Percentiles rank a stretch among this genome's conserved stretches.
Evolutionary conservation across 2,113 vertebrate genomes (phyloP).

Genomic region (Cynoglossus semilaevis): DNA sequence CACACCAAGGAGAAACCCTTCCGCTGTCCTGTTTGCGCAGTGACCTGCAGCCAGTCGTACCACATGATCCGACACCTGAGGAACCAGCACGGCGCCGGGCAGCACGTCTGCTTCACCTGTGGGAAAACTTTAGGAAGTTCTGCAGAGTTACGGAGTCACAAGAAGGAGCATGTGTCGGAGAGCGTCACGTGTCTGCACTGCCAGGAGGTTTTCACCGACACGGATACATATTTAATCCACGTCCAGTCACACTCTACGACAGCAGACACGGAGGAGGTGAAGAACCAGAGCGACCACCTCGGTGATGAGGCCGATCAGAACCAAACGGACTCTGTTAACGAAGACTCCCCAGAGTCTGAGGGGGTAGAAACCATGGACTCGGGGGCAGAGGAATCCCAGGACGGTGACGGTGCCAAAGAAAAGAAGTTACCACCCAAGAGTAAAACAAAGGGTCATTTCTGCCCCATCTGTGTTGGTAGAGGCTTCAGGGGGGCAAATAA

Average conservation of each 20-base stretch:
- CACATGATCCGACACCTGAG: conserved; percentile 65
- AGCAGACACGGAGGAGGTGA: neutral
- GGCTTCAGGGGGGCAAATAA: conserved; percentile 59
- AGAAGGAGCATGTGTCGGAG: conserved; percentile 22
- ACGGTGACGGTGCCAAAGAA: neutral
- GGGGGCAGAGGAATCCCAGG: neutral
- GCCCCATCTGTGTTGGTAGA: conserved; percentile 50
- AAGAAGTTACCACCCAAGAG: rapidly evolving
- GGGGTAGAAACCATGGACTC: neutral
- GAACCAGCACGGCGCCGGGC: conserved; percentile 45
- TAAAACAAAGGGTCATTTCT: conserved; percentile 43
- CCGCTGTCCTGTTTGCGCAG: conserved; percentile 39
- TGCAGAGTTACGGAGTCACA: conserved; percentile 47
- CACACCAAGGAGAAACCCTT: conserved; percentile 68
- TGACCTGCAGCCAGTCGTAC: conserved; percentile 59
- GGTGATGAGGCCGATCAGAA: neutral
- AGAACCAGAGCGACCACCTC: neutral
- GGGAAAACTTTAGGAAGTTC: conserved; percentile 28
- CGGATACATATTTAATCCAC: conserved; percentile 5
- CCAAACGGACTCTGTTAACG: neutral
- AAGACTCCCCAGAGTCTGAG: conserved; percentile 3
- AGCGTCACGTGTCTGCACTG: conserved; percentile 28
- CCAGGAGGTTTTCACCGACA: conserved; percentile 4
- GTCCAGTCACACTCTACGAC: conserved; percentile 10
- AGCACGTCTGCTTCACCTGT: conserved; percentile 51